Evolutionary conservation across 1,140 invertebrate species (phyloP), one percentile per base, ranked within the genome.

Genomic region (Ditylenchus dipsaci): DNA sequence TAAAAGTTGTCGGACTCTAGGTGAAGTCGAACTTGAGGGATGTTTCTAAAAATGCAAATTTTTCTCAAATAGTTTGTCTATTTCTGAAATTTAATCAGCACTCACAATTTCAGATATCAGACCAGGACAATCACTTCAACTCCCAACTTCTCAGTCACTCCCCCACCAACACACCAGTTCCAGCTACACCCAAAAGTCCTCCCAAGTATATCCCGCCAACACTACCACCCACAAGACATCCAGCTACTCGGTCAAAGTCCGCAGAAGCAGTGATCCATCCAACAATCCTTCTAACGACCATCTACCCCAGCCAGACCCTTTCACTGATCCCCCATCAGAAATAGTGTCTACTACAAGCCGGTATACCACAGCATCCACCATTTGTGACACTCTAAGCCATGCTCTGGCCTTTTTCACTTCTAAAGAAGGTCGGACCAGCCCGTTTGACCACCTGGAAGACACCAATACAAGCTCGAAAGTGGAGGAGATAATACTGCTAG

Each of bases 241-340:
- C n/a, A 27, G 5, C n/a, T 29, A 61, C 13, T 66, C 62, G 11
- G 65, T 68, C 38, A 63, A 68, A 56, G 19, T 68, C 9, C 21
- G 62, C 19, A 26, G 59, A 11, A 38, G 17, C 26, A 56, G 66
- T 11, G 62, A 9, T n/a, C 13, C 8, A 30, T 27, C 19, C 0
- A 19, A 15, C 23, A 67, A 8, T 53, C 49, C n/a, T 7, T 26
- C 8, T 21, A 17, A 15, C 15, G 49, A 53, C 49, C n/a, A 53
- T 3, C 49, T 8, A 53, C n/a, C 49, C 8, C n/a, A 53, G 15
- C 49, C 3, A 53, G 49, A 53, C 23, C 49, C 49, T 17, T 53
- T 53, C 49, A 53, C n/a, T 7, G 3, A 8, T 19, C 49, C 49
- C 15, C 3, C 15, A 53, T 21, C n/a, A 7, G 49, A 26, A 17